phyloP scores from a whole-genome alignment of 2,113 vertebrate species.

The Nycticryphes semicollaris region DNA sequence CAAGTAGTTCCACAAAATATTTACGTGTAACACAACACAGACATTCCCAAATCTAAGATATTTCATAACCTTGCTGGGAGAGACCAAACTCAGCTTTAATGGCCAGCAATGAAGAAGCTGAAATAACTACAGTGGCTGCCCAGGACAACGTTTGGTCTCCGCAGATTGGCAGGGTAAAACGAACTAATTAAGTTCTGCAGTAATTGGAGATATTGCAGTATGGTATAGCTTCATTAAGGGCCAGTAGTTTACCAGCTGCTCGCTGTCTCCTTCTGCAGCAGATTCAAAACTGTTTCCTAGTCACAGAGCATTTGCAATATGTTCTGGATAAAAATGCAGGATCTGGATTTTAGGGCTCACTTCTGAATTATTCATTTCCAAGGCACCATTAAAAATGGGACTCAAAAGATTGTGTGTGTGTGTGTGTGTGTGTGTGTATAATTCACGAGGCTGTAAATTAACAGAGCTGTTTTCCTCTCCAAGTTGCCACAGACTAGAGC shows the following conservation, averaged over 20 bases:
- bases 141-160: conserved; percentile 31
- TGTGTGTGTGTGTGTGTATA: neutral
- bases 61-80: neutral
- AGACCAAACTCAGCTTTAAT: conserved; percentile 13
- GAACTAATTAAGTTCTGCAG: conserved; percentile 57
- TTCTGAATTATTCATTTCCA: conserved; percentile 46
- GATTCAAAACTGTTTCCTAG: conserved; percentile 1
- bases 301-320: conserved; percentile 58
- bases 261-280: conserved; percentile 33
- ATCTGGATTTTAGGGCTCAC: conserved; percentile 45
- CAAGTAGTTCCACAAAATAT: rapidly evolving
- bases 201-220: conserved; percentile 49
- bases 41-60: neutral
- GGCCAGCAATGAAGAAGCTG: neutral
- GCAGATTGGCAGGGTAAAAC: conserved; percentile 44
- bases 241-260: conserved; percentile 69
- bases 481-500: neutral
- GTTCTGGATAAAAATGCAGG: conserved; percentile 48
- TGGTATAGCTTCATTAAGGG: conserved; percentile 43
- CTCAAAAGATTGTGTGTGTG: neutral
- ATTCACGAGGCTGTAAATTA: neutral
- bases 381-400: neutral
- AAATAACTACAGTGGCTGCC: conserved; percentile 5
- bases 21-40: neutral
- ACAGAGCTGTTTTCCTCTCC: neutral